Base-by-base conservation (phyloP, 1,140 invertebrate genomes). In the Delia radicum region DNA sequence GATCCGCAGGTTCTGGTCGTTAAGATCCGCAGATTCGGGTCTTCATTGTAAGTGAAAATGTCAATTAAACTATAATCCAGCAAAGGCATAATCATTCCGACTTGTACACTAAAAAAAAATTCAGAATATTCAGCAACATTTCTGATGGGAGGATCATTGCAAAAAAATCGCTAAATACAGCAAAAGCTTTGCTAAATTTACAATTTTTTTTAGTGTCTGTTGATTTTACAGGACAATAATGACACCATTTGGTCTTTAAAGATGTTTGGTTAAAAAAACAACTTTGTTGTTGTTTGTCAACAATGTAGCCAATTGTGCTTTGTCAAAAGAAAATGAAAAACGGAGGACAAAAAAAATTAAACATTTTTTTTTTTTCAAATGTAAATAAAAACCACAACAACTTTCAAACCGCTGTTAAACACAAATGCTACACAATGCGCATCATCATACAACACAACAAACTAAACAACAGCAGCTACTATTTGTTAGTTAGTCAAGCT, bases 401-500 rank as follows among this genome's bases (percentile, higher is more conserved):
- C n/a, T 69, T 69, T 69, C 33, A 69, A 69, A 69, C 65, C 65
- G 65, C 65, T 69, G 65, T 33, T 69, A 69, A 69, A 69, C 21
- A 69, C 65, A 69, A 69, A 69, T 69, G 65, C 29, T 69, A 8
- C 28, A 33, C 65, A 13, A 69, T 33, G 8, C 18, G n/a, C 62
- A 63, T 7, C 7, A 63, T 2, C 24, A 10, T 13, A 63, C 27
- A 29, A 3, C n/a, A n/a, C 65, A 24, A 26, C 21, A 69, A 18
- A 18, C 18, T 24, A 29, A 33, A 10, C 61, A 10, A 18, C 62
- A 33, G 2, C 29, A 13, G 18, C 8, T 33, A 33, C 21, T 4
- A 2, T 7, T 29, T 28, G 18, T 69, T 8, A 8, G 29, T 18
- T 69, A 21, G 65, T 33, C 10, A 33, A 69, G 65, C 29, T 69